Base-by-base conservation (phyloP, 2,888 invertebrate species). In the Ariolimax columbianus region DNA sequence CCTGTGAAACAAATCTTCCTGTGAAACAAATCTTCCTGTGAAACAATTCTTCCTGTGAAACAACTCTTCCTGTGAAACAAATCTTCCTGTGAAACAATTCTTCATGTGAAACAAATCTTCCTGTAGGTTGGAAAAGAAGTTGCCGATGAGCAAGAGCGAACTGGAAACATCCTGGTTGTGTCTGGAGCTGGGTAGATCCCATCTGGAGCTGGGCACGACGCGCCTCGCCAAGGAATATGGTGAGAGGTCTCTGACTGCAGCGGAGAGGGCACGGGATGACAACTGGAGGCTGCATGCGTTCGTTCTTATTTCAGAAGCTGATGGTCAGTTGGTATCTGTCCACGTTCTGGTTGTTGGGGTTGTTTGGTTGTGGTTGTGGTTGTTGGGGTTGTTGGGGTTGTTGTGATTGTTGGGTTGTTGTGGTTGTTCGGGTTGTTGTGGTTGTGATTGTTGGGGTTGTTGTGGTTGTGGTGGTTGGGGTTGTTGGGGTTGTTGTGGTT, bases 181-280 rank as follows among this genome's bases (percentile, higher is more conserved):
- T 87, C 94, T 95, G 87, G 95, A 95, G 89, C 93, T 95, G 40
- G 94, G 94, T 36, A 91, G 94, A 23, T 95, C 95, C 88, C 93
- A 94, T 89, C 89, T 94, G 86, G 94, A 94, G 87, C 85, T 93
- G 43, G 90, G 89, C 26, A 86, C 90, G 72, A 90, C 87, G 63
- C 63, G 87, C 0, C 87, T 90, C 47, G 93, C 93, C 17, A 89
- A 90, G 82, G 89, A 90, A 7, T 92, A 90, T 80, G 94, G 93
- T 14, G 90, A 92, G 73, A 90, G 92, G 83, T 93, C 93, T 17
- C 87, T 92, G 83, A 88, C 84, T 6, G 91, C 92, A 43, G 93
- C 93, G 11, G 87, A 91, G 63, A 91, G 92, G 82, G 93, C 92
- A 14, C 87, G 90, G 7, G 94, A 94, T 87, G 88, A 90, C 36